Evolutionary conservation across 2,797 vertebrate species (phyloP), one percentile per base, ranked within the genome.

Genomic region (Crocidura indochinensis): DNA sequence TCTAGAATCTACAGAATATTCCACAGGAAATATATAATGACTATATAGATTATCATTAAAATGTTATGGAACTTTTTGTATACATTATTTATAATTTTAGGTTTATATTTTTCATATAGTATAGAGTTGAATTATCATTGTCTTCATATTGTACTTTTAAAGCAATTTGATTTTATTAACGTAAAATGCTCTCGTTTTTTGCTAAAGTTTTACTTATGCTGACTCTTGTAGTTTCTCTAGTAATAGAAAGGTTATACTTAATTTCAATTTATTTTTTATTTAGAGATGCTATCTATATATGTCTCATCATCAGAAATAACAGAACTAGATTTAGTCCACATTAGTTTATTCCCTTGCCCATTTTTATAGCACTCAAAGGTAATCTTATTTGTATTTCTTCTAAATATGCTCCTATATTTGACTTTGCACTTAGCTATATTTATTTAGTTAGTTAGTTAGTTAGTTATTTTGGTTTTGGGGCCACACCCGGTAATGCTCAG

Each of bases 201-300:
- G 74, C 65, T 72, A 49, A 17, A 26, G 81, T 91, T 20, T 6
- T 49, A 10, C 85, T 68, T 77, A 53, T 77, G 38, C 68, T 90
- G 12, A 60, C 14, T 46, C 22, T 77, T 67, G 10, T 31, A 46
- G 4, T 76, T 75, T 87, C 27, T 46, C 46, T 81, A 76, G 8
- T 44, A 65, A 84, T 46, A 27, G 10, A 67, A 74, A 83, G 31
- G 44, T 6, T 9, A 8, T 79, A 14, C 65, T 80, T 72, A 53
- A 53, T 29, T 24, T 49, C 60, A 38, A 29, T 60, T 81, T 53
- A 12, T 81, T 85, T 3, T 60, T n/a, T 1, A 56, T 85, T 85
- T 81, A 67, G 53, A 53, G 15, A 46, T 2, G 31, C 22, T 56
- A 20, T 22, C 72, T 27, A 10, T 17, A 49, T 53, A 78, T n/a